phyloP scores from a whole-genome alignment of 2,888 invertebrate species.

The Elysia crispata region DNA sequence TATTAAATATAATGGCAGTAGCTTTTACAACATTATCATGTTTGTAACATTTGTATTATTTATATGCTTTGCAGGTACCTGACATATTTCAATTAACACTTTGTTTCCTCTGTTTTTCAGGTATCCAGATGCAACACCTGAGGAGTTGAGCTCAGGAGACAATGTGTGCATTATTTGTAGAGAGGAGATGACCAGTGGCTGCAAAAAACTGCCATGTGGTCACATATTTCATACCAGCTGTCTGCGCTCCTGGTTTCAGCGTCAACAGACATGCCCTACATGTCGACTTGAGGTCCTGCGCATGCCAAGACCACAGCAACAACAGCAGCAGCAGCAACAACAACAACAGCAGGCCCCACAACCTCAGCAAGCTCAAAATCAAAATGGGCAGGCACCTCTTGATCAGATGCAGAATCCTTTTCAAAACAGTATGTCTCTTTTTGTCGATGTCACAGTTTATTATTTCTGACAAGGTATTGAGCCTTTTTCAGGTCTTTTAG shows the following conservation, averaged over 20 bases:
- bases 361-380: conserved; percentile 39
- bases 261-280: conserved; percentile 99
- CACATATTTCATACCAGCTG: conserved; percentile 99
- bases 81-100: no score
- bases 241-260: conserved; percentile 98
- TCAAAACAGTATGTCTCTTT: conserved; percentile 44
- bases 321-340: conserved; percentile 42
- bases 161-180: conserved; percentile 99
- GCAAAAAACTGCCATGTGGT: conserved; percentile 98
- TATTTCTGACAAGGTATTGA: not conserved
- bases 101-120: conserved; percentile 56
- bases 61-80: no score
- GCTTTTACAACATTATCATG: no score
- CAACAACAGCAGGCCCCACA: conserved; percentile 51
- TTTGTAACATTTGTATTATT: no score
- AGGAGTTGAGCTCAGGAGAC: conserved; percentile 90
- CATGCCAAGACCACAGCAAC: conserved; percentile 56
- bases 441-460: not conserved
- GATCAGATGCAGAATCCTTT: conserved; percentile 44
- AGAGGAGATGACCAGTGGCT: conserved; percentile 86
- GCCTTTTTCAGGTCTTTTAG: no score
- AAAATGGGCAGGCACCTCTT: conserved; percentile 34
- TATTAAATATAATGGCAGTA: no score
- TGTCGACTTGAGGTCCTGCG: conserved; percentile 92
- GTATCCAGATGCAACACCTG: conserved; percentile 94